A percentile compares a stretch with the other conserved stretches of the same genome.
Evolutionary conservation across 2,888 invertebrate species (phyloP).

Genomic region (Harpalus rubripes): DNA sequence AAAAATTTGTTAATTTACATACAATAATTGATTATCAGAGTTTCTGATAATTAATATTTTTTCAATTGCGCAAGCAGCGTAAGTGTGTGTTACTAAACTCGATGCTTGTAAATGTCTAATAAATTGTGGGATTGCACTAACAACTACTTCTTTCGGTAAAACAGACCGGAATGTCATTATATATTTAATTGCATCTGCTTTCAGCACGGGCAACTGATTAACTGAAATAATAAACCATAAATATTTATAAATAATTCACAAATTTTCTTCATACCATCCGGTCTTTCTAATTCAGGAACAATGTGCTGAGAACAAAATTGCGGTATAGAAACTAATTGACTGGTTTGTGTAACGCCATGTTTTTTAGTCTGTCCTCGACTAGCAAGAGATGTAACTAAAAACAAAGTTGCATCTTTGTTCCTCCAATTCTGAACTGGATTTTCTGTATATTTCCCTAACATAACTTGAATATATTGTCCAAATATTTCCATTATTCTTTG

Average conservation of each 20-base stretch:
- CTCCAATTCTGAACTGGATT: slow-evolving; percentile 92
- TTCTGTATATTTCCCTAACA: slow-evolving; percentile 88
- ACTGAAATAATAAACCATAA: slow-evolving; percentile 80
- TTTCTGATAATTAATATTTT: slow-evolving; percentile 89
- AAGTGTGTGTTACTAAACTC: slow-evolving; percentile 95
- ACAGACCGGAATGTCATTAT: slow-evolving; percentile 97
- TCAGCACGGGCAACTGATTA: slow-evolving; percentile 92
- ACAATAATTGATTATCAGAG: slow-evolving; percentile 79
- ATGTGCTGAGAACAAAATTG: slow-evolving; percentile 95
- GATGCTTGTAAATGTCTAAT: slow-evolving; percentile 87
- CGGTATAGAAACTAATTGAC: slow-evolving; percentile 91
- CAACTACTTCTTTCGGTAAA: slow-evolving; percentile 88
- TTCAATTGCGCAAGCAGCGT: slow-evolving; percentile 95
- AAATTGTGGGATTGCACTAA: slow-evolving; percentile 87
- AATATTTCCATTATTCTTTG: slow-evolving; percentile 92
- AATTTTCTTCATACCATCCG: slow-evolving; percentile 80
- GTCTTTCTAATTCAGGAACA: slow-evolving; percentile 89
- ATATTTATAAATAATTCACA: not conserved
- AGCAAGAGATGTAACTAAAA: slow-evolving; percentile 96
- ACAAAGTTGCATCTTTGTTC: slow-evolving; percentile 97
- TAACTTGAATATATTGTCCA: slow-evolving; percentile 91
- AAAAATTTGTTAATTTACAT: slow-evolving; percentile 72
- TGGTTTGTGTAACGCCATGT: slow-evolving; percentile 94
- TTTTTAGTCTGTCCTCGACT: slow-evolving; percentile 93
- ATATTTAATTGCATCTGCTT: slow-evolving; percentile 98